A percentile compares a stretch with the other conserved stretches of the same genome.
phyloP scores from a whole-genome alignment of 2,888 invertebrate species.

The Eucriotettix oculatus region DNA sequence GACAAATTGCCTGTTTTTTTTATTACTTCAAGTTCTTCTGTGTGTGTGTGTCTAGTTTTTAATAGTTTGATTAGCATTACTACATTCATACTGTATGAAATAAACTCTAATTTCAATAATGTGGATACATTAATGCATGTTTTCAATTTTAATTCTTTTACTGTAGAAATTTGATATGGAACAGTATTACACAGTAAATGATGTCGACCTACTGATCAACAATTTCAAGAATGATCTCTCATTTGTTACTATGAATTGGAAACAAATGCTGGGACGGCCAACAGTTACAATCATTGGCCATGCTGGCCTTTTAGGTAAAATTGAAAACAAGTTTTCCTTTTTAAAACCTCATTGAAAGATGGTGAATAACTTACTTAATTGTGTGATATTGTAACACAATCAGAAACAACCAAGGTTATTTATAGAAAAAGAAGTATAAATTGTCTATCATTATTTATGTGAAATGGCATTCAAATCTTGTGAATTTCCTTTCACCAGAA shows the following conservation, averaged over 20 bases:
- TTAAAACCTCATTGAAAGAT: too few species aligned
- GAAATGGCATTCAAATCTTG: too few species aligned
- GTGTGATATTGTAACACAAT: too few species aligned
- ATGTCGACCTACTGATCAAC: conserved; percentile 86
- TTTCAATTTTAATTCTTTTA: conserved; percentile 14
- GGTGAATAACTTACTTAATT: too few species aligned
- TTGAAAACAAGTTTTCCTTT: not conserved
- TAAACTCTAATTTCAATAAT: not conserved
- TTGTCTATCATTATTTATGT: too few species aligned
- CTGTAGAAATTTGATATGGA: conserved; percentile 76
- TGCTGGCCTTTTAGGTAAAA: conserved; percentile 67
- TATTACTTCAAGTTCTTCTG: too few species aligned
- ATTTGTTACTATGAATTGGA: conserved; percentile 93
- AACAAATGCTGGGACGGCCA: conserved; percentile 90
- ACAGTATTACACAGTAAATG: conserved; percentile 93
- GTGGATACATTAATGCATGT: conserved; percentile 15
- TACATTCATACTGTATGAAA: not conserved
- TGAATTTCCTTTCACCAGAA: too few species aligned
- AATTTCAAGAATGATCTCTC: conserved; percentile 86
- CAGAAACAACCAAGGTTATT: too few species aligned
- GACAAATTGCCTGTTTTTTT: too few species aligned
- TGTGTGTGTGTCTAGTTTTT: not conserved
- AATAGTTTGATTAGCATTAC: not conserved
- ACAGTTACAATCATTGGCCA: conserved; percentile 80
- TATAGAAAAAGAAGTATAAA: too few species aligned